Evolutionary conservation across 2,113 vertebrate species (phyloP).

Genomic region (Podiceps cristatus): DNA sequence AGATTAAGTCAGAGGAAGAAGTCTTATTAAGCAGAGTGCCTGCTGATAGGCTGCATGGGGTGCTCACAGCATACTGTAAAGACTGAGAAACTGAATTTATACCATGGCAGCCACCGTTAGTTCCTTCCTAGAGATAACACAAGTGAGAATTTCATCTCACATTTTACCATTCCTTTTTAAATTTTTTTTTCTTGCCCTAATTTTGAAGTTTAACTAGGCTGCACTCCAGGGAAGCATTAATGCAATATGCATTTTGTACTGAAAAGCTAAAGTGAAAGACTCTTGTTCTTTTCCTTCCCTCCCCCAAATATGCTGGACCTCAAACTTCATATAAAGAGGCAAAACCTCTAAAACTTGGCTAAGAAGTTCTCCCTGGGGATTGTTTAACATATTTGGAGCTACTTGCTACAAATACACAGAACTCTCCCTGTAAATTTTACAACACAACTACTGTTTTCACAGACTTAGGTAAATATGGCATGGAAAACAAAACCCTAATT

Average conservation of each 20-base stretch:
- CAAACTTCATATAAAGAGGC: neutral
- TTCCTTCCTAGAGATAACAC: neutral
- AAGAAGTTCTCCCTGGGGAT: neutral
- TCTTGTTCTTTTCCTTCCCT: neutral
- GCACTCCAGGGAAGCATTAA: neutral
- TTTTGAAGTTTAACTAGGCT: constrained; percentile 33
- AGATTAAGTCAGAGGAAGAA: neutral
- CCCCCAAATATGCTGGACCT: neutral
- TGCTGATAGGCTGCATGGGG: neutral
- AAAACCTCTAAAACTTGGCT: constrained; percentile 35
- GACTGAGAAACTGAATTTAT: neutral
- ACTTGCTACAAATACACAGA: constrained; percentile 4
- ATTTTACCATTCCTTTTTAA: neutral
- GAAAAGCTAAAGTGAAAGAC: constrained; percentile 27
- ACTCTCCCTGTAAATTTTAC: constrained; percentile 34
- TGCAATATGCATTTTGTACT: neutral
- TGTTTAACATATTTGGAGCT: constrained; percentile 15
- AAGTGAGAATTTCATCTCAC: neutral
- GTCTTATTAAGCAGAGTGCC: neutral
- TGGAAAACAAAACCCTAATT: constrained; percentile 36
- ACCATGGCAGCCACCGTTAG: neutral
- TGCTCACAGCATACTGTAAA: neutral
- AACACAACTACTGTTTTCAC: constrained; percentile 46
- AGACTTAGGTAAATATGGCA: constrained; percentile 15
- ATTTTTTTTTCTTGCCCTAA: neutral